These are phyloP conservation scores for Drosophila incognita DNA, from an alignment of 2,888 invertebrate genomes.

Conservation along the genomic window DNA sequence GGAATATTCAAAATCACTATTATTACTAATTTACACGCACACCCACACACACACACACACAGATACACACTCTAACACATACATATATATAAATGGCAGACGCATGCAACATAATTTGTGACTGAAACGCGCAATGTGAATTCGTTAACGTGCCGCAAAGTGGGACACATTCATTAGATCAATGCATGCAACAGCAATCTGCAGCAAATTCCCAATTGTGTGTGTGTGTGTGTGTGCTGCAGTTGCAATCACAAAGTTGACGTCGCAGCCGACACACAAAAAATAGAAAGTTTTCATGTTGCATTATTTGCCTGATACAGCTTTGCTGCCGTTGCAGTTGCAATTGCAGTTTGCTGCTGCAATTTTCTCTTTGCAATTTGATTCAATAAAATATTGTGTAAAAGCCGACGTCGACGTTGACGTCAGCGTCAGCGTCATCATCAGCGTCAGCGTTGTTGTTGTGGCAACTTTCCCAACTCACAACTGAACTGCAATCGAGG, in stretches of 20 bases:
- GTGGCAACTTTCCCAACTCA: conserved; percentile 64
- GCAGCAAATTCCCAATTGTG: conserved; percentile 30
- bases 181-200: conserved; percentile 66
- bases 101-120: conserved; percentile 56
- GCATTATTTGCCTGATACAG: conserved; percentile 58
- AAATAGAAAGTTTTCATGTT: conserved; percentile 78
- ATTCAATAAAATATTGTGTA: conserved; percentile 82
- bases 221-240: conserved; percentile 26
- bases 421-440: conserved; percentile 9
- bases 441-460: conserved; percentile 9
- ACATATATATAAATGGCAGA: neutral
- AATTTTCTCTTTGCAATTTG: conserved; percentile 83
- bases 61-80: neutral
- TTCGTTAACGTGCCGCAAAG: conserved; percentile 48
- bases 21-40: neutral
- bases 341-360: conserved; percentile 58
- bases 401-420: conserved; percentile 60
- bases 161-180: conserved; percentile 70
- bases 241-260: conserved; percentile 52
- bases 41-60: neutral
- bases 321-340: conserved; percentile 17
- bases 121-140: conserved; percentile 35
- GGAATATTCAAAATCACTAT: neutral
- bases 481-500: conserved; percentile 58
- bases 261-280: conserved; percentile 65